A percentile compares a stretch with the other conserved stretches of the same genome.
These are phyloP conservation scores for Hybognathus amarus DNA, from an alignment of 2,797 vertebrate genomes.

Conservation along the genomic window DNA sequence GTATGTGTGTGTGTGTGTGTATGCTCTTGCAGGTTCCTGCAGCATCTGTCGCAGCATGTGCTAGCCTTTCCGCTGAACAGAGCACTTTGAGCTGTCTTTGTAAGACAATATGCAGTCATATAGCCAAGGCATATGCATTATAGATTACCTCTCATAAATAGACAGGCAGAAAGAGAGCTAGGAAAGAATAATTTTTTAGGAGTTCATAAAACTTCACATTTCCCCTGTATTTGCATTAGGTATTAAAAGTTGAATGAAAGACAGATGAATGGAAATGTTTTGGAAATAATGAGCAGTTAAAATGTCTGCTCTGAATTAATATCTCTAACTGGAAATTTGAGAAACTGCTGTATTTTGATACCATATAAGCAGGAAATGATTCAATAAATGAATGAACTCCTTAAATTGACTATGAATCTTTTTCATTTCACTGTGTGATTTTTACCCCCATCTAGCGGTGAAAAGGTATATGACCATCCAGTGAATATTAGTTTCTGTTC, in stretches of 20 bases:
- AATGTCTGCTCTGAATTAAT: background rate
- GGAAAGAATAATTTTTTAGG: conserved; percentile 11
- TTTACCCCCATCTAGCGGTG: too few relatives aligned
- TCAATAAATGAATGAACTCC: background rate
- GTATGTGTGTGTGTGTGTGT: too few relatives aligned
- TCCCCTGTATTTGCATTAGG: background rate
- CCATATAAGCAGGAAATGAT: background rate
- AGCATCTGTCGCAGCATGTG: conserved; percentile 62
- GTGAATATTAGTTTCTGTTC: too few relatives aligned
- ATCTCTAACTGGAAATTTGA: background rate
- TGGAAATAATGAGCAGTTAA: conserved; percentile 2
- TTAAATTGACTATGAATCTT: background rate
- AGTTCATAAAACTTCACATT: conserved; percentile 32
- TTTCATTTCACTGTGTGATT: background rate
- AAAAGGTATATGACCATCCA: too few relatives aligned
- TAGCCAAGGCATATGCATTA: conserved; percentile 61
- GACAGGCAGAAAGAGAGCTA: conserved; percentile 37
- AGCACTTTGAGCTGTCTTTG: conserved; percentile 60
- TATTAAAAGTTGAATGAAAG: background rate
- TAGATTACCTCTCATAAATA: conserved; percentile 56
- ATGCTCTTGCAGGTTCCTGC: conserved; percentile 58
- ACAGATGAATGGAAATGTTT: background rate
- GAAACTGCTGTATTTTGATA: background rate
- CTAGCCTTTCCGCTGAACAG: conserved; percentile 64
- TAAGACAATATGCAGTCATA: conserved; percentile 63